Evolutionary conservation across 2,888 invertebrate genomes (phyloP).

Genomic region (Cynaeus angustus): DNA sequence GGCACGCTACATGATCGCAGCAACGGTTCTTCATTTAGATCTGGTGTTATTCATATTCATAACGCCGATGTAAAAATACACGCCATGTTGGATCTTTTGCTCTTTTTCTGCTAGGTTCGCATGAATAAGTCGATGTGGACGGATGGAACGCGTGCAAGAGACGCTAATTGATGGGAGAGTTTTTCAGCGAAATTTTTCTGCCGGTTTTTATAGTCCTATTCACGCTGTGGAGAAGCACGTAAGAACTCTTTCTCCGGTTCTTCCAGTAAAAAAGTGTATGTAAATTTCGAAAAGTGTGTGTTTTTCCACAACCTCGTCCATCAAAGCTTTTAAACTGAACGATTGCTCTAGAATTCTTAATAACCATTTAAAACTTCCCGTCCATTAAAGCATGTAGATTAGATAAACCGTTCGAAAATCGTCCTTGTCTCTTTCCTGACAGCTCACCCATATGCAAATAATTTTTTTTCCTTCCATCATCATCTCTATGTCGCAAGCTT

Average conservation of each 20-base stretch:
- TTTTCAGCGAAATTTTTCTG: not conserved
- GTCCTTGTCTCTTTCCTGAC: conserved; percentile 33
- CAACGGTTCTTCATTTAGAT: conserved; percentile 52
- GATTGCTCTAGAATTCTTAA: no score
- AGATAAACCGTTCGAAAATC: conserved; percentile 26
- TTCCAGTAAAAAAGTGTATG: no score
- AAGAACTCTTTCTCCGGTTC: no score
- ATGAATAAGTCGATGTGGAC: conserved; percentile 9
- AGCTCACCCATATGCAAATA: conserved; percentile 38
- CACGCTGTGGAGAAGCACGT: no score
- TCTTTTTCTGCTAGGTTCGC: not conserved
- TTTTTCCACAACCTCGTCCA: no score
- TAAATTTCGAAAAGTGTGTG: no score
- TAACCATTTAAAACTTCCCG: no score
- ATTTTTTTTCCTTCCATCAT: conserved; percentile 20
- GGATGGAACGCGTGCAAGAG: conserved; percentile 4
- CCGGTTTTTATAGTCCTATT: not conserved
- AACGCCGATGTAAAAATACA: conserved; percentile 45
- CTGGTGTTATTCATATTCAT: conserved; percentile 37
- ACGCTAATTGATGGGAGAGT: not conserved
- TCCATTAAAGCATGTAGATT: conserved; percentile 15
- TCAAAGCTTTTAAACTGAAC: no score
- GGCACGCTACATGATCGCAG: conserved; percentile 53
- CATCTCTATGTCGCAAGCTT: conserved; percentile 24
- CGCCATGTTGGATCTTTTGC: conserved; percentile 24